A percentile compares a stretch with the other conserved stretches of the same genome.
These are phyloP conservation scores for Chiloscyllium plagiosum DNA, from an alignment of 2,113 vertebrate genomes.

Conservation along the genomic window DNA sequence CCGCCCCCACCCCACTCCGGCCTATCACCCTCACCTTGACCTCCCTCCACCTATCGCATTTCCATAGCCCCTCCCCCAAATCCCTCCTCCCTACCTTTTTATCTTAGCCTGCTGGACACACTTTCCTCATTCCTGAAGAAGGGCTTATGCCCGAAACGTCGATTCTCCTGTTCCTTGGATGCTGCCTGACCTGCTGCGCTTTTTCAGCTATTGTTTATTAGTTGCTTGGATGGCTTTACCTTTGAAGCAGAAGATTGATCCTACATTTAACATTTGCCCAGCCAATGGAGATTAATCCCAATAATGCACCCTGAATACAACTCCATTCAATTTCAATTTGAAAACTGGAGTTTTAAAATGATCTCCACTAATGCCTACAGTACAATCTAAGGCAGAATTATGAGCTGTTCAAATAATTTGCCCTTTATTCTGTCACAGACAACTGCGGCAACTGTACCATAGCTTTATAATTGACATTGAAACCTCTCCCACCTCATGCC, in stretches of 20 bases:
- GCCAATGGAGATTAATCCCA: not conserved
- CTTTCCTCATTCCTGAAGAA: too few species aligned
- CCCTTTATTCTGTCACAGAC: not conserved
- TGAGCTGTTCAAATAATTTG: not conserved
- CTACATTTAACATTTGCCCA: not conserved
- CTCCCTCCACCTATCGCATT: too few species aligned
- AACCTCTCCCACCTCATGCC: not conserved
- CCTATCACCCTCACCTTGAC: too few species aligned
- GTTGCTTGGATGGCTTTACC: not conserved
- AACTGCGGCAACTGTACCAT: not conserved
- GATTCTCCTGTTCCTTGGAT: too few species aligned
- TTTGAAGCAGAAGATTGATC: not conserved
- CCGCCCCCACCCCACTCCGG: too few species aligned
- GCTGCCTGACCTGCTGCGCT: too few species aligned
- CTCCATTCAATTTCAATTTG: not conserved
- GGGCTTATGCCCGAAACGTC: too few species aligned
- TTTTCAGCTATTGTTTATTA: not conserved
- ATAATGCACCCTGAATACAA: not conserved
- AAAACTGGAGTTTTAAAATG: not conserved
- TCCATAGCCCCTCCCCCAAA: too few species aligned
- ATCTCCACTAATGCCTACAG: not conserved
- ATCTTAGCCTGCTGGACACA: too few species aligned
- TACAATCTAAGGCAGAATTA: not conserved
- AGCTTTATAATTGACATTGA: not conserved
- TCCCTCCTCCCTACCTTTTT: too few species aligned